Percentiles rank a stretch among this genome's conserved stretches.
Conservation (phyloP, 2,797 vertebrate genomes). For the Vespertilio murinus region DNA sequence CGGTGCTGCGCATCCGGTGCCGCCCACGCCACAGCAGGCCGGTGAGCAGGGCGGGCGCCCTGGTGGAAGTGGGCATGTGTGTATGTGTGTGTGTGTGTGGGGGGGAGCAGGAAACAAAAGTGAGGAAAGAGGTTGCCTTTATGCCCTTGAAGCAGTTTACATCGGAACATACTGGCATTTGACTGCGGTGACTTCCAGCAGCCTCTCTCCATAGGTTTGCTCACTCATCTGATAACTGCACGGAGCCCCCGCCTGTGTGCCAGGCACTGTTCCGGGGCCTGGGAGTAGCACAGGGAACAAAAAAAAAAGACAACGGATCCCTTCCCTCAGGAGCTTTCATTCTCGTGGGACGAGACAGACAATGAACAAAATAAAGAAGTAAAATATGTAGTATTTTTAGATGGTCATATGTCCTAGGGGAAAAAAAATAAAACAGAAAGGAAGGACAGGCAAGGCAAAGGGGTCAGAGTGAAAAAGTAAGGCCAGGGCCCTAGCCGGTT, state of each 20-base stretch:
- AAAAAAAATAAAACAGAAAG: constrained; percentile 12
- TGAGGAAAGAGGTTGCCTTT: not conserved
- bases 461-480: not conserved
- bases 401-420: not conserved
- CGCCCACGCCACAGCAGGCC: constrained; percentile 90
- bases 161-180: not conserved
- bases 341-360: not conserved
- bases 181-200: not conserved
- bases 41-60: constrained; percentile 55
- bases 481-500: not conserved
- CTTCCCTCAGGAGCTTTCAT: constrained; percentile 1
- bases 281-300: not conserved
- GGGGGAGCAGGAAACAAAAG: not conserved
- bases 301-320: not conserved
- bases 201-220: not conserved
- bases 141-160: not conserved
- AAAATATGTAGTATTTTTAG: constrained; percentile 30
- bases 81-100: not conserved
- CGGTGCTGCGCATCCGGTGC: constrained; percentile 93
- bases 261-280: not conserved
- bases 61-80: not conserved
- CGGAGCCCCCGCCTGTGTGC: not conserved
- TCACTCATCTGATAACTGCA: not conserved
- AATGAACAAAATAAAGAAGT: constrained; percentile 3
- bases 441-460: not conserved